phyloP scores from a whole-genome alignment of 2,113 vertebrate species.

The Grammomys surdaster region DNA sequence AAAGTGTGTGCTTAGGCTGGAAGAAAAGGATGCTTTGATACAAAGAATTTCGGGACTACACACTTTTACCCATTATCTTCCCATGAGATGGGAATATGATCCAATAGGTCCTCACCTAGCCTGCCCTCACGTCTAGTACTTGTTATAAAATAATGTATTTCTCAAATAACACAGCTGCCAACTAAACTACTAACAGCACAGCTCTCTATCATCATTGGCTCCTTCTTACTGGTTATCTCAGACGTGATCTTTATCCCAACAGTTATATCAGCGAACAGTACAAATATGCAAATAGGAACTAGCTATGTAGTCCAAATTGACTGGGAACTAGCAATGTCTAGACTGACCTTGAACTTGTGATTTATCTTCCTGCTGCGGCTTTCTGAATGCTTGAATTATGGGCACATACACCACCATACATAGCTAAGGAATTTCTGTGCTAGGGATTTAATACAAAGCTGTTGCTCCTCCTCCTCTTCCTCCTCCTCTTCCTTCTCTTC shows the following conservation, averaged over 20 bases:
- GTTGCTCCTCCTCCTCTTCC: no score
- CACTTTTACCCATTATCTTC: not conserved
- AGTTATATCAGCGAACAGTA: not conserved
- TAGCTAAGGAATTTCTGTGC: not conserved
- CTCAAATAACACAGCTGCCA: not conserved
- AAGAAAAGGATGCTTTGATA: not conserved
- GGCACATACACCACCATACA: not conserved
- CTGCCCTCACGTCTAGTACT: not conserved
- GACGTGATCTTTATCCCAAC: not conserved
- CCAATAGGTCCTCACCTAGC: not conserved
- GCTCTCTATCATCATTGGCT: not conserved
- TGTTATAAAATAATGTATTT: not conserved
- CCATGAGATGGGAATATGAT: not conserved
- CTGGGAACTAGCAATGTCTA: not conserved
- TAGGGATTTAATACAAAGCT: not conserved
- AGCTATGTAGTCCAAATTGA: not conserved
- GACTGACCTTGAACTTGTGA: not conserved
- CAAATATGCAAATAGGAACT: not conserved
- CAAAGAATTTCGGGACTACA: not conserved
- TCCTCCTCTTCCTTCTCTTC: no score
- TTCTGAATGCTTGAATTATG: not conserved
- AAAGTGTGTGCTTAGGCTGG: not conserved
- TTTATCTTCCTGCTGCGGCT: not conserved
- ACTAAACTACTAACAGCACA: not conserved
- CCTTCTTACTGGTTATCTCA: not conserved